Evolutionary conservation across 2,888 invertebrate genomes (phyloP), one percentile per base, ranked within the genome.

Genomic region (Oligia latruncula): DNA sequence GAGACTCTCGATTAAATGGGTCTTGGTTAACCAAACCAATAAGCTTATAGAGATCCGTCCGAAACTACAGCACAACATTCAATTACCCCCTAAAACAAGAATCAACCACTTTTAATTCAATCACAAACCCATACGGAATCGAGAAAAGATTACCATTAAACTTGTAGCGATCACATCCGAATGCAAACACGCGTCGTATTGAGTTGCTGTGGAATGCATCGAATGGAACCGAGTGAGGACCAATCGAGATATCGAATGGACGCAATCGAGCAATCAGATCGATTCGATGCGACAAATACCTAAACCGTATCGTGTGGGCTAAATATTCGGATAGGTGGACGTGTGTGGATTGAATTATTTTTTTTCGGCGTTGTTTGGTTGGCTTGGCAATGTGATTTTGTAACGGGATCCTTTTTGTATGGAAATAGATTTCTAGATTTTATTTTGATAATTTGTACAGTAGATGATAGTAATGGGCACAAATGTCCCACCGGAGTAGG

Each of bases 111-210:
- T 87, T 79, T 81, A 80, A 83, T 80, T 78, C 67, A 81, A 87
- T 86, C 71, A 60, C 62, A 73, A 80, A 72, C 64, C 71, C 29
- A 68, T 71, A 55, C 77, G 64, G 70, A 77, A 85, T 82, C 81
- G 80, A 77, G 64, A 83, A 74, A 82, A 84, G 81, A 82, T 86
- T 80, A 81, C 66, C 80, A 89, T 86, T 90, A 91, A 91, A 90
- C 88, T 89, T 89, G 90, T 90, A 91, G 86, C 89, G 90, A 90
- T 90, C 89, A 90, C 91, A 93, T 91, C 89, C 90, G 89, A 92
- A 93, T 91, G 91, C 93, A 93, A 93, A 93, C 93, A 92, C 90
- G 91, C 92, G 85, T 90, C 90, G 89, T 92, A 94, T 93, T 90
- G 93, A 92, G 93, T 95, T 93, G 92, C 92, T 85, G 87, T 67